Percentiles rank a stretch among this genome's conserved stretches.
phyloP scores from a whole-genome alignment of 2,113 vertebrate species.

The Pedetes capensis region DNA sequence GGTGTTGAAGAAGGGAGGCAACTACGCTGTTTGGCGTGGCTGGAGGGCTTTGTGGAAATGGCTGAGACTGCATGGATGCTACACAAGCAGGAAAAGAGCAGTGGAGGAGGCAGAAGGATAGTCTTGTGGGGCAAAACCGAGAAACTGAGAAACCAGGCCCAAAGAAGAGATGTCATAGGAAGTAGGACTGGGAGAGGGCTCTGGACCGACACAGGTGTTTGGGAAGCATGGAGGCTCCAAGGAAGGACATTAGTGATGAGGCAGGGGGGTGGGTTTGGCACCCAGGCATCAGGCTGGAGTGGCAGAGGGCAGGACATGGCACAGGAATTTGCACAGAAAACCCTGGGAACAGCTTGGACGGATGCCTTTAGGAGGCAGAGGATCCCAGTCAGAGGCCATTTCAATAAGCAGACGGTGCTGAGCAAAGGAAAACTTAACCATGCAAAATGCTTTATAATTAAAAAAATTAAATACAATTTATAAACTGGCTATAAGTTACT shows the following conservation, averaged over 20 bases:
- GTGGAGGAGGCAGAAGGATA: not conserved
- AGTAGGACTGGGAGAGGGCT: not conserved
- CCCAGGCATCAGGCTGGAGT: not conserved
- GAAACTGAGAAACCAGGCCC: not conserved
- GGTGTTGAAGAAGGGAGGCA: not conserved
- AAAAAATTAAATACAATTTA: not conserved
- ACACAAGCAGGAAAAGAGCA: not conserved
- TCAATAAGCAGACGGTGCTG: not conserved
- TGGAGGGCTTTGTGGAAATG: not conserved
- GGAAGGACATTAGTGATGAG: fast-evolving
- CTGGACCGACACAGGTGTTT: no score
- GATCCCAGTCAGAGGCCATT: not conserved
- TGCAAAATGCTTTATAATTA: not conserved
- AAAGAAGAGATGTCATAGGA: not conserved
- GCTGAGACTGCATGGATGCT: not conserved
- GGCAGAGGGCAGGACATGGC: not conserved
- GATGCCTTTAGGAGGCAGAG: not conserved
- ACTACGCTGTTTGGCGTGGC: not conserved
- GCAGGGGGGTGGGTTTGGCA: not conserved
- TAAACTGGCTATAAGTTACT: not conserved
- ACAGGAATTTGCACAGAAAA: not conserved
- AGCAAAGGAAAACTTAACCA: not conserved
- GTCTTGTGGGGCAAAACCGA: not conserved
- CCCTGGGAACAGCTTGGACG: not conserved
- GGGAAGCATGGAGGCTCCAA: not conserved